Percentiles rank a stretch among this genome's conserved stretches.
Conservation (phyloP, 1,140 invertebrate species). For the Procambarus clarkii region DNA sequence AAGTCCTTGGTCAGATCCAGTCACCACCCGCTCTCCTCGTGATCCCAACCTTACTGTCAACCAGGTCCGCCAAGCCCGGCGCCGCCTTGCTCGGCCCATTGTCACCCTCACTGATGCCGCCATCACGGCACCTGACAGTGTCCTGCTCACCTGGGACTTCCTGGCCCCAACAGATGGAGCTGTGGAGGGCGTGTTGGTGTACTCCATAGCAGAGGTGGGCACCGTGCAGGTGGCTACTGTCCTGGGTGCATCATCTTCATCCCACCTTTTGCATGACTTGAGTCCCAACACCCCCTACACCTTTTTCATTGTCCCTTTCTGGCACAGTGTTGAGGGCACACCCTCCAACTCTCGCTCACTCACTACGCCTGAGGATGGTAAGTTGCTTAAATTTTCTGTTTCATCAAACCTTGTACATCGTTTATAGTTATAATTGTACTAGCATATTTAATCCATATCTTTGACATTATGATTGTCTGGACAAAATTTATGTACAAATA, state of each 20-base stretch:
- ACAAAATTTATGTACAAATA: no score
- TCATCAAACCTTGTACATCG: no score
- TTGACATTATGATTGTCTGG: no score
- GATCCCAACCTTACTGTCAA: constrained; percentile 35
- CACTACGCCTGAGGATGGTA: constrained; percentile 82
- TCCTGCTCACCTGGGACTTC: constrained; percentile 42
- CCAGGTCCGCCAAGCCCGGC: constrained; percentile 39
- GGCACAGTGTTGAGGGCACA: constrained; percentile 85
- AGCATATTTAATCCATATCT: no score
- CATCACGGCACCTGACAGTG: constrained; percentile 34
- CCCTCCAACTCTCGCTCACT: constrained; percentile 85
- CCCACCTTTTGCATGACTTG: constrained; percentile 52
- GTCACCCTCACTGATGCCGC: constrained; percentile 31
- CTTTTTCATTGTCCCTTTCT: constrained; percentile 88
- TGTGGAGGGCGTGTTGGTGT: constrained; percentile 49
- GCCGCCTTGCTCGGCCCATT: constrained; percentile 21
- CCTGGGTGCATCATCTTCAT: constrained; percentile 65
- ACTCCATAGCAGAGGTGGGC: constrained; percentile 14
- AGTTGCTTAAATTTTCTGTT: constrained; percentile 72
- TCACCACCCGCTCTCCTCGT: constrained; percentile 26
- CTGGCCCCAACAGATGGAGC: constrained; percentile 13
- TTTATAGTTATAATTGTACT: no score
- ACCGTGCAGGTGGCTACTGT: constrained; percentile 44
- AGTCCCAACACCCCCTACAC: constrained; percentile 80
- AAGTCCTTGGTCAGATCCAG: constrained; percentile 50